Percentiles rank a stretch among this genome's conserved stretches.
Conservation (phyloP, 1,140 invertebrate genomes). For the Pseudobourletiella spinata region DNA sequence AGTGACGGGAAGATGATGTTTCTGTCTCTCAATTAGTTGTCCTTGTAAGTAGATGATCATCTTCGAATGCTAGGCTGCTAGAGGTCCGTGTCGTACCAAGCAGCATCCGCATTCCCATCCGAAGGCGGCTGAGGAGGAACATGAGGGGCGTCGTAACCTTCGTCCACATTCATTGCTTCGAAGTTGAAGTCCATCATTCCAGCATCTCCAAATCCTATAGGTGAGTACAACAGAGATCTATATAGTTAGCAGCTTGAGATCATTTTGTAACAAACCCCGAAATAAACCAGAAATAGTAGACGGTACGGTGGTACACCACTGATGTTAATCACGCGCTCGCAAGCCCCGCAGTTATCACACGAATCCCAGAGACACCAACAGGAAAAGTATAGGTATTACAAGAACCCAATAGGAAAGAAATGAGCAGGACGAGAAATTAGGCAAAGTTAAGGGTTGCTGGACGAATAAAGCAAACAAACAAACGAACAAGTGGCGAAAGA, state of each 20-base stretch:
- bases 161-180: constrained; percentile 37
- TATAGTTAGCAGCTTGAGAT: background rate
- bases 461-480: background rate
- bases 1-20: no score
- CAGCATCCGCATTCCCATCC: constrained; percentile 79
- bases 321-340: no score
- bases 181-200: constrained; percentile 36
- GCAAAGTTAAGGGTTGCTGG: no score
- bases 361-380: no score
- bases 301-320: background rate
- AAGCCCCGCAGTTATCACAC: no score
- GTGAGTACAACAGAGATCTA: background rate
- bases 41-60: no score
- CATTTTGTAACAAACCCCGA: background rate
- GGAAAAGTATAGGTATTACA: no score
- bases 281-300: background rate
- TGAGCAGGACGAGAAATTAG: background rate
- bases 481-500: background rate
- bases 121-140: constrained; percentile 71
- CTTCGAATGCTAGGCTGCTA: no score
- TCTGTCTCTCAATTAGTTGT: no score
- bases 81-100: constrained; percentile 94
- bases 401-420: background rate
- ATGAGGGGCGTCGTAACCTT: constrained; percentile 33
- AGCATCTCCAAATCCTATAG: constrained; percentile 34